These are phyloP conservation scores for Caradrina clavipalpis DNA, from an alignment of 2,888 invertebrate genomes.

Conservation along the genomic window DNA sequence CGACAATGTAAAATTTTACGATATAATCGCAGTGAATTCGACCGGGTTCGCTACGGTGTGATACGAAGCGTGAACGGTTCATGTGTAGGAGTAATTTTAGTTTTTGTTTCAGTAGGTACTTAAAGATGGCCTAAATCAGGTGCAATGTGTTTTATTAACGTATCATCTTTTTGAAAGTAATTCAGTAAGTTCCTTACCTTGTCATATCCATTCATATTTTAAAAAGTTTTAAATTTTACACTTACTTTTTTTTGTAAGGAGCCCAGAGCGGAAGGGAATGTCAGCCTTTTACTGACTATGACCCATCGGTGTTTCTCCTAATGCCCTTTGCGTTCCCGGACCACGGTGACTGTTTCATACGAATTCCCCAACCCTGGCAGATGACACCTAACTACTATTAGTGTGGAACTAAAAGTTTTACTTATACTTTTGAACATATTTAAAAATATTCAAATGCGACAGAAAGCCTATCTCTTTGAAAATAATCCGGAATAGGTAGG, in stretches of 20 bases:
- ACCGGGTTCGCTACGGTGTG: slow-evolving; percentile 66
- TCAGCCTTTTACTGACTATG: no score
- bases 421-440: no score
- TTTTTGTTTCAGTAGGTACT: slow-evolving; percentile 34
- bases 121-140: slow-evolving; percentile 3
- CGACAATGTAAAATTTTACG: slow-evolving; percentile 85
- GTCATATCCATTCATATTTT: not conserved
- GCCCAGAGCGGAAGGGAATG: no score
- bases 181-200: not conserved
- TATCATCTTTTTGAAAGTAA: slow-evolving; percentile 3
- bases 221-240: not conserved
- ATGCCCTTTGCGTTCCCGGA: no score
- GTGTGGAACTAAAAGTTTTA: no score
- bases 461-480: not conserved
- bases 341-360: no score
- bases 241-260: no score
- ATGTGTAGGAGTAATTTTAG: slow-evolving; percentile 25
- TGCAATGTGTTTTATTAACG: not conserved
- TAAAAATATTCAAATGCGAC: no score
- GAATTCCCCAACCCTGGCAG: no score
- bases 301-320: no score
- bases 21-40: slow-evolving; percentile 69
- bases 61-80: slow-evolving; percentile 64
- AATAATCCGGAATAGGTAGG: not conserved
- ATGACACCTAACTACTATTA: no score